These are phyloP conservation scores for Venusia cambrica DNA, from an alignment of 2,888 invertebrate genomes.

Conservation along the genomic window DNA sequence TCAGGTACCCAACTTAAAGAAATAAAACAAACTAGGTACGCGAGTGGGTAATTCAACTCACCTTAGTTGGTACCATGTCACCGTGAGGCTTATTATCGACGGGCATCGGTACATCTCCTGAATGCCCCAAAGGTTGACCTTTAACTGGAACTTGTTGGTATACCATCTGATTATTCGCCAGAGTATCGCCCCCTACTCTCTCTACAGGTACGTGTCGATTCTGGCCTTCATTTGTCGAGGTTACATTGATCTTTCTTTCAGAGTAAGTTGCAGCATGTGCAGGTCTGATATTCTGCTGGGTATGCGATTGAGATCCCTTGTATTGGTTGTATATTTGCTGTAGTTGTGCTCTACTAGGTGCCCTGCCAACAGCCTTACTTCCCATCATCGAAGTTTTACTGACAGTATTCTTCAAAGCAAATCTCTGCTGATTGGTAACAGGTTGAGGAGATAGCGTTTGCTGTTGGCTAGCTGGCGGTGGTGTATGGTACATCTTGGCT, in stretches of 20 bases:
- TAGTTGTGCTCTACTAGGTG: conserved; percentile 57
- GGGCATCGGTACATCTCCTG: conserved; percentile 45
- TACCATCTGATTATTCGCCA: conserved; percentile 37
- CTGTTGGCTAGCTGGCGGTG: conserved; percentile 42
- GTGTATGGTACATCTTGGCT: conserved; percentile 40
- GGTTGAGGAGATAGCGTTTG: conserved; percentile 61
- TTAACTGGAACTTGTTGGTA: conserved; percentile 31
- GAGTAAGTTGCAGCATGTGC: conserved; percentile 45
- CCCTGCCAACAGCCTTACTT: conserved; percentile 42
- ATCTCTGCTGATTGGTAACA: conserved; percentile 34
- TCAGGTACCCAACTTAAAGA: too few relatives aligned
- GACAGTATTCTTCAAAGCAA: conserved; percentile 56
- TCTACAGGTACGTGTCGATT: conserved; percentile 47
- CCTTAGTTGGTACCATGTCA: conserved; percentile 17
- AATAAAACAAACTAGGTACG: too few relatives aligned
- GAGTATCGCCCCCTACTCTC: conserved; percentile 57
- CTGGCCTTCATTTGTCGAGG: conserved; percentile 24
- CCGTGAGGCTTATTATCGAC: conserved; percentile 33
- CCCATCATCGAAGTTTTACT: conserved; percentile 65
- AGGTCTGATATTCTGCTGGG: conserved; percentile 52
- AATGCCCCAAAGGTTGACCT: conserved; percentile 36
- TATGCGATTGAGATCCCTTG: conserved; percentile 64
- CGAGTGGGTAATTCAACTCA: conserved; percentile 12
- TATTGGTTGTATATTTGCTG: conserved; percentile 67
- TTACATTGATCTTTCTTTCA: conserved; percentile 48